These are phyloP conservation scores for Entomyzon cyanotis DNA, from an alignment of 2,113 vertebrate species.

Conservation along the genomic window DNA sequence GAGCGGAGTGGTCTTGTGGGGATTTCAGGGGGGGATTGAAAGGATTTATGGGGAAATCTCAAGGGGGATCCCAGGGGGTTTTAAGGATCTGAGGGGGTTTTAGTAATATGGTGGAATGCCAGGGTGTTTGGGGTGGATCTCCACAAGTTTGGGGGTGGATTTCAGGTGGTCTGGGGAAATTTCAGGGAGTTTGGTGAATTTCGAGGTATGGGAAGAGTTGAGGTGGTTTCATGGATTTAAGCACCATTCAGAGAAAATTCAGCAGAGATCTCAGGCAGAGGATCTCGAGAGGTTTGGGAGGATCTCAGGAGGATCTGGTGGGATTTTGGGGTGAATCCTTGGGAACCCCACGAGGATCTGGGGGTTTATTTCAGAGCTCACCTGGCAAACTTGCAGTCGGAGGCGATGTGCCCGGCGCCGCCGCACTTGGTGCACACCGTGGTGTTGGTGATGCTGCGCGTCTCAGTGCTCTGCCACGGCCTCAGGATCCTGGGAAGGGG, in stretches of 20 bases:
- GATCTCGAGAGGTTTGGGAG: fast-evolving
- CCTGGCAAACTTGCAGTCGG: slow-evolving; percentile 13
- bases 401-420: not conserved
- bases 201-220: no score
- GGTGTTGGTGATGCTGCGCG: not conserved
- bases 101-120: not conserved
- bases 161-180: not conserved
- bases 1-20: no score
- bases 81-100: no score
- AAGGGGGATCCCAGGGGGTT: not conserved
- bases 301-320: not conserved
- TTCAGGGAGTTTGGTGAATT: no score
- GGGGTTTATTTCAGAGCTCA: not conserved
- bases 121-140: not conserved
- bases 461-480: slow-evolving; percentile 6
- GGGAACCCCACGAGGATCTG: no score
- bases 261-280: fast-evolving
- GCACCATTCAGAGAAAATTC: fast-evolving
- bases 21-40: no score
- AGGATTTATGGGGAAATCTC: not conserved
- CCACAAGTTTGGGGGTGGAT: no score
- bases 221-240: not conserved
- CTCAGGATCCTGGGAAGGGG: not conserved
- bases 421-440: slow-evolving; percentile 10
- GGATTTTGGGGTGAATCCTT: no score